Evolutionary conservation across 2,797 vertebrate species (phyloP).

Genomic region (Pogonophryne albipinna): DNA sequence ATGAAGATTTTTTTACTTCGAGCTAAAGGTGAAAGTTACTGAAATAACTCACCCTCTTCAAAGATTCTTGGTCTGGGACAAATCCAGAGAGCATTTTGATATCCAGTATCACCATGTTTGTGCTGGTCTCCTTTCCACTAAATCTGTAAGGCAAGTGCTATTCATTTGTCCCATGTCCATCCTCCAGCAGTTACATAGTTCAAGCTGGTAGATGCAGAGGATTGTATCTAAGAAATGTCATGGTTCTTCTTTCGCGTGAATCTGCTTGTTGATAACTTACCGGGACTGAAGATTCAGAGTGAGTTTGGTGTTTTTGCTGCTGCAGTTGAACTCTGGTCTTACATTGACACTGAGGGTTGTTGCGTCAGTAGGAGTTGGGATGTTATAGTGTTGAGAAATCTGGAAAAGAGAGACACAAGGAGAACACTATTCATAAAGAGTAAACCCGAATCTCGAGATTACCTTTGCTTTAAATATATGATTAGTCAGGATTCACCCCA

Average conservation of each 20-base stretch:
- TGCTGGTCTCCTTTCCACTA: slow-evolving; percentile 29
- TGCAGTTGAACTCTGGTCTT: slow-evolving; percentile 33
- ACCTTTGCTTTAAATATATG: neutral
- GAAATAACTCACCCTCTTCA: slow-evolving; percentile 56
- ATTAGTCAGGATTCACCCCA: neutral
- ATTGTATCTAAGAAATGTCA: neutral
- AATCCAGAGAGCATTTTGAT: slow-evolving; percentile 82
- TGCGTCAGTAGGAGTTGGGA: slow-evolving; percentile 65
- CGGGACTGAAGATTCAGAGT: slow-evolving; percentile 36
- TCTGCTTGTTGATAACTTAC: slow-evolving; percentile 47
- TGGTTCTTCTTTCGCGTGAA: neutral
- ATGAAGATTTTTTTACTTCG: neutral
- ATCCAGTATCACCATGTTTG: slow-evolving; percentile 82
- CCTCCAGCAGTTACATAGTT: neutral
- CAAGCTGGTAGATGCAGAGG: neutral
- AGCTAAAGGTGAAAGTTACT: neutral
- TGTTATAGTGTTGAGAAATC: slow-evolving; percentile 78
- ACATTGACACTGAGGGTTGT: slow-evolving; percentile 53
- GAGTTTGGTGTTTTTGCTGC: slow-evolving; percentile 25
- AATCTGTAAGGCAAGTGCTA: slow-evolving; percentile 62
- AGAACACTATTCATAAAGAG: neutral
- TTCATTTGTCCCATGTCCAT: neutral
- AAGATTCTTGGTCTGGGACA: slow-evolving; percentile 44
- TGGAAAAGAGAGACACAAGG: slow-evolving; percentile 23
- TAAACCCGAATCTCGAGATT: neutral